These are phyloP conservation scores for Dicerorhinus sumatrensis DNA, from an alignment of 2,113 vertebrate genomes.

Conservation along the genomic window DNA sequence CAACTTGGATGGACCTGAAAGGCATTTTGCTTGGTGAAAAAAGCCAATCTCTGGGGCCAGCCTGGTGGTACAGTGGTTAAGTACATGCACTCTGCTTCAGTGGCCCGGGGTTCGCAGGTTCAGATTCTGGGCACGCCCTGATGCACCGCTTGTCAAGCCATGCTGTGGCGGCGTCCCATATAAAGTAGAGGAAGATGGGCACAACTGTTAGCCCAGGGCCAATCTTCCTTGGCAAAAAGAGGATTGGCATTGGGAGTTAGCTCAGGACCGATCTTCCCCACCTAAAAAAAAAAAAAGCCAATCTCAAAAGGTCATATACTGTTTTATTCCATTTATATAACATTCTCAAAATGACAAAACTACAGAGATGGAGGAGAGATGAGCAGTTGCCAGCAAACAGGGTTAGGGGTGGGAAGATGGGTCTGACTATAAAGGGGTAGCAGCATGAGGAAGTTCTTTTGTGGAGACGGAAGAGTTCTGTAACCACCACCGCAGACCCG, in stretches of 20 bases:
- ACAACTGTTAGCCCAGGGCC: too few species aligned
- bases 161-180: too few species aligned
- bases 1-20: neutral
- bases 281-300: neutral
- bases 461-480: neutral
- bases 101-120: too few species aligned
- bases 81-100: too few species aligned
- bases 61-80: too few species aligned
- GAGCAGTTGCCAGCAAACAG: neutral
- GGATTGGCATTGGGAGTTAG: too few species aligned
- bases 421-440: neutral
- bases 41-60: too few species aligned
- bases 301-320: neutral
- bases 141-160: too few species aligned
- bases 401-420: neutral
- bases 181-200: too few species aligned
- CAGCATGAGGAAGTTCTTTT: neutral
- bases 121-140: too few species aligned
- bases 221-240: too few species aligned
- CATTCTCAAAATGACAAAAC: constrained; percentile 19
- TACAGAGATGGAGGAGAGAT: neutral
- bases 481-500: neutral
- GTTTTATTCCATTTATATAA: neutral
- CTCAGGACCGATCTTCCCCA: too few species aligned
- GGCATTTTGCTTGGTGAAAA: neutral